Evolutionary conservation across 2,113 vertebrate genomes (phyloP), one percentile per base, ranked within the genome.

Genomic region (Oreotrochilus melanogaster): DNA sequence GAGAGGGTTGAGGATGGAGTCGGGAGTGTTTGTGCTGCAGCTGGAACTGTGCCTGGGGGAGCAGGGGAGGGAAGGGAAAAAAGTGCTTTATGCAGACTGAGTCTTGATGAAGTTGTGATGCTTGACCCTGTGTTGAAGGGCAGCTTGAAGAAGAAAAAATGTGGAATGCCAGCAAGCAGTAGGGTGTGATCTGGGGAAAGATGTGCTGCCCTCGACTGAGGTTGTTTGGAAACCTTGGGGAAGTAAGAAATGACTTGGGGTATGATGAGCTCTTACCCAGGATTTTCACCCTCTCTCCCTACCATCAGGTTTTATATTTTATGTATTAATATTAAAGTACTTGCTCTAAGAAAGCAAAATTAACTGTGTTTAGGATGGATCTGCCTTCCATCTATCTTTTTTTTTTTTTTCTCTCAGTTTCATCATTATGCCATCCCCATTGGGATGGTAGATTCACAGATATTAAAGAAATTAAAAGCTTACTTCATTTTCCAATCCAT

Each of bases 401-500:
- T 37, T 37, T 37, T 39, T 39, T 39, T 39, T 39, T 39, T 39
- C 11, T 19, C 65, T 81, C 60, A 4, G 18, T 69, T 92, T 45
- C 45, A 25, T 45, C 61, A 50, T 60, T 50, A 7, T n/a, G 15
- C 67, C 70, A 10, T 80, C 53, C 83, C 43, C 72, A 70, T 67
- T 60, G 86, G 65, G 69, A 53, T 50, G 48, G 53, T 17, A 92
- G 86, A 81, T 81, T 33, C 80, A 51, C 27, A 78, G 72, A n/a
- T 84, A 84, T 81, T 81, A 95, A 72, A 60, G 83, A 64, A 95
- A 91, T 91, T 64, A 95, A 91, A 89, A 35, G 48, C 69, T 92
- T 45, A 53, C n/a, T 92, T 95, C n/a, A 72, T 86, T 92, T 95
- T 92, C 91, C 74, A 91, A 70, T 88, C 83, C 88, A 84, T 93